Evolutionary conservation across 2,113 vertebrate genomes (phyloP).

Genomic region (Hemiscyllium ocellatum): DNA sequence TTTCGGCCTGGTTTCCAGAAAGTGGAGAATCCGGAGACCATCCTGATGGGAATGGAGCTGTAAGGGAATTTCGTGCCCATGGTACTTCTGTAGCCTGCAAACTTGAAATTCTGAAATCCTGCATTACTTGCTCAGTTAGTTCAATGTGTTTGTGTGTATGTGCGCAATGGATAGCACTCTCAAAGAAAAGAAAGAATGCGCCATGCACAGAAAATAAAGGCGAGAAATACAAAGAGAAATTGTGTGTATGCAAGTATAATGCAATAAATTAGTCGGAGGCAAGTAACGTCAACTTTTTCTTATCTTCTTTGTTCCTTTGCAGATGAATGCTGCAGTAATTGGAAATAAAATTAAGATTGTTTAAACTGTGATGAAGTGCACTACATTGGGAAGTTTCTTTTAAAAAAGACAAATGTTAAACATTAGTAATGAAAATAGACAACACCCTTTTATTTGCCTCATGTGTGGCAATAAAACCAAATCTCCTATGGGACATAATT

Average conservation of each 20-base stretch:
- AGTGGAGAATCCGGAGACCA: too few relatives aligned
- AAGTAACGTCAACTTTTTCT: not conserved
- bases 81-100: too few relatives aligned
- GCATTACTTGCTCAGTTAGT: too few relatives aligned
- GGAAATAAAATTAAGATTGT: not conserved
- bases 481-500: not conserved
- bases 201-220: too few relatives aligned
- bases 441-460: conserved; percentile 26
- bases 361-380: not conserved
- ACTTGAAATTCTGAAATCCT: too few relatives aligned
- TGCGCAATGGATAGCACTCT: too few relatives aligned
- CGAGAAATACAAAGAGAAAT: not conserved
- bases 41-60: too few relatives aligned
- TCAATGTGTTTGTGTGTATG: too few relatives aligned
- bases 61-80: too few relatives aligned
- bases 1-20: too few relatives aligned
- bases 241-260: not conserved
- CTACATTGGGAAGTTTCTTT: not conserved
- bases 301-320: not conserved
- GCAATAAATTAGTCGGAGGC: not conserved
- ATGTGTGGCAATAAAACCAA: not conserved
- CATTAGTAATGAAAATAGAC: not conserved
- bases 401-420: not conserved
- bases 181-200: too few relatives aligned
- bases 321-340: not conserved